Evolutionary conservation across 2,888 invertebrate species (phyloP).

Genomic region (Romanomermis culicivorax): DNA sequence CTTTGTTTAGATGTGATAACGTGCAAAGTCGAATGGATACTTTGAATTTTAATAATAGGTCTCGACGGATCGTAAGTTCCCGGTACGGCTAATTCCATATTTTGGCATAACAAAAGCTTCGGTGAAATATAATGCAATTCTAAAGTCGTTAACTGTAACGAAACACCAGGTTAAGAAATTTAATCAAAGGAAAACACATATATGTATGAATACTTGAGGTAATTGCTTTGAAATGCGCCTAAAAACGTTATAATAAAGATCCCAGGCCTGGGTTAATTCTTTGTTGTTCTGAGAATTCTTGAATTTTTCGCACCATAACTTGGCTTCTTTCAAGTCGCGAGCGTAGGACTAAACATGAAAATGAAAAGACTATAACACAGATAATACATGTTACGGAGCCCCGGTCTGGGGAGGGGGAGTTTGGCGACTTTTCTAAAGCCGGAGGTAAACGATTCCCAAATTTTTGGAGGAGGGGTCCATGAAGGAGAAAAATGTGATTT

Average conservation of each 20-base stretch:
- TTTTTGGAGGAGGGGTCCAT: no score
- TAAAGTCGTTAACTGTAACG: constrained; percentile 30
- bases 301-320: constrained; percentile 81
- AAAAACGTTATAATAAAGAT: constrained; percentile 94
- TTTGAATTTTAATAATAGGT: constrained; percentile 40
- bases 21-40: constrained; percentile 36
- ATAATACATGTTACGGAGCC: no score
- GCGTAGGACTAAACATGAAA: constrained; percentile 52
- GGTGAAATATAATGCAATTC: constrained; percentile 74
- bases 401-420: no score
- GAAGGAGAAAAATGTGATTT: no score
- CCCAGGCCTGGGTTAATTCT: constrained; percentile 95
- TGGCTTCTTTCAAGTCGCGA: constrained; percentile 73
- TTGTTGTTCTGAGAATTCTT: constrained; percentile 58
- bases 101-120: constrained; percentile 61
- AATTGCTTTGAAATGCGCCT: constrained; percentile 82
- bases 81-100: constrained; percentile 85
- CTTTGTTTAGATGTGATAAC: constrained; percentile 95
- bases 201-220: constrained; percentile 37
- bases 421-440: no score
- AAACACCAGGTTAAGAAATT: neutral
- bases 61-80: constrained; percentile 88
- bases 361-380: neutral
- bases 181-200: constrained; percentile 2
- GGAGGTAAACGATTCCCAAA: no score